A percentile compares a stretch with the other conserved stretches of the same genome.
These are phyloP conservation scores for Papilio gigon DNA, from an alignment of 2,888 invertebrate species.

Conservation along the genomic window DNA sequence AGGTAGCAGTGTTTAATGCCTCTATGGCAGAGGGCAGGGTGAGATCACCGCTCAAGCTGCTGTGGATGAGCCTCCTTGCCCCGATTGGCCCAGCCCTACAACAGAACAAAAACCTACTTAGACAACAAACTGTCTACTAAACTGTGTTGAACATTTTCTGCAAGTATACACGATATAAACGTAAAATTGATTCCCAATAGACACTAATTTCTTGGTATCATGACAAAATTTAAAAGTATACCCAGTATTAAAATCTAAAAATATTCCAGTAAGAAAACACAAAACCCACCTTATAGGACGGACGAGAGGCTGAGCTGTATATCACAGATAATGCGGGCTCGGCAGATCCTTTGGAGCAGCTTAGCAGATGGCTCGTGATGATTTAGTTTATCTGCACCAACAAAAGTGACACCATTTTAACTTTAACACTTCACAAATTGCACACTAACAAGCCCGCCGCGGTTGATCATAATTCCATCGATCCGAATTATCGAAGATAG, in stretches of 20 bases:
- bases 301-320: conserved; percentile 83
- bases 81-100: conserved; percentile 86
- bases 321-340: conserved; percentile 83
- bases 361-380: conserved; percentile 78
- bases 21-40: conserved; percentile 79
- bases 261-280: conserved; percentile 16
- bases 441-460: background rate
- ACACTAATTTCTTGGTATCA: background rate
- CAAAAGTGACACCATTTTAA: conserved; percentile 42
- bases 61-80: conserved; percentile 84
- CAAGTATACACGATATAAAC: background rate
- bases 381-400: conserved; percentile 65
- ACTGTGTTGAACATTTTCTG: background rate
- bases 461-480: conserved; percentile 30
- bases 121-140: background rate
- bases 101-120: conserved; percentile 42
- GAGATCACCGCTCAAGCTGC: conserved; percentile 82
- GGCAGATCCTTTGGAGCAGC: conserved; percentile 80
- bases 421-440: conserved; percentile 25
- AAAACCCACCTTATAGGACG: conserved; percentile 79
- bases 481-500: conserved; percentile 40
- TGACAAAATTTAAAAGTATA: background rate
- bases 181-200: background rate
- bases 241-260: conserved; percentile 1
- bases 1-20: conserved; percentile 82